A percentile compares a stretch with the other conserved stretches of the same genome.
phyloP scores from a whole-genome alignment of 2,113 vertebrate species.

The Benitochromis conjunctus region DNA sequence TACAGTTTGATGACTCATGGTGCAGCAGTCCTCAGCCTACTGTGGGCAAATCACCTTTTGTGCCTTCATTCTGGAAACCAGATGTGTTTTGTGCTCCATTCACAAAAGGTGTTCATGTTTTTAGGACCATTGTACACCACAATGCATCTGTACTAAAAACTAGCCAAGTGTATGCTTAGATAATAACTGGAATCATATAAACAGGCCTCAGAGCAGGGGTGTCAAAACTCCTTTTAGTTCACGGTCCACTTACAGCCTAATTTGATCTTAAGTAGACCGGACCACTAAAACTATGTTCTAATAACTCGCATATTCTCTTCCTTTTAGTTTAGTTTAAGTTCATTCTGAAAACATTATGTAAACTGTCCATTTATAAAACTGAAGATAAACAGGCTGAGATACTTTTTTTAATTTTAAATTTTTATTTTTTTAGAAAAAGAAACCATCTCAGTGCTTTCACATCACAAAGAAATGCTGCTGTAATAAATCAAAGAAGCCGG shows the following conservation, averaged over 20 bases:
- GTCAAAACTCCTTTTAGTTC: not conserved
- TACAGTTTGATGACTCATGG: constrained; percentile 11
- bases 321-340: not conserved
- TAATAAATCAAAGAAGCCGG: not conserved
- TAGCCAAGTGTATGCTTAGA: not conserved
- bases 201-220: not conserved
- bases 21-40: not conserved
- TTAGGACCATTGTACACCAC: not conserved
- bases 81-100: not conserved
- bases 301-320: not conserved
- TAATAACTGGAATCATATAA: not conserved
- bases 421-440: not conserved
- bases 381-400: not conserved
- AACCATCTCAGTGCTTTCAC: not conserved
- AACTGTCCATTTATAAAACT: not conserved
- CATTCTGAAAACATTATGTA: not conserved
- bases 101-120: not conserved
- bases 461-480: not conserved
- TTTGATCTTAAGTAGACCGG: not conserved
- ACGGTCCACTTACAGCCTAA: not conserved
- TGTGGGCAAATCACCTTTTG: not conserved
- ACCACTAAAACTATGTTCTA: not conserved
- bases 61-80: not conserved
- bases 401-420: too few relatives aligned
- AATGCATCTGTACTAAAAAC: not conserved